phyloP scores from a whole-genome alignment of 2,888 invertebrate species.

The Prosapia bicincta region DNA sequence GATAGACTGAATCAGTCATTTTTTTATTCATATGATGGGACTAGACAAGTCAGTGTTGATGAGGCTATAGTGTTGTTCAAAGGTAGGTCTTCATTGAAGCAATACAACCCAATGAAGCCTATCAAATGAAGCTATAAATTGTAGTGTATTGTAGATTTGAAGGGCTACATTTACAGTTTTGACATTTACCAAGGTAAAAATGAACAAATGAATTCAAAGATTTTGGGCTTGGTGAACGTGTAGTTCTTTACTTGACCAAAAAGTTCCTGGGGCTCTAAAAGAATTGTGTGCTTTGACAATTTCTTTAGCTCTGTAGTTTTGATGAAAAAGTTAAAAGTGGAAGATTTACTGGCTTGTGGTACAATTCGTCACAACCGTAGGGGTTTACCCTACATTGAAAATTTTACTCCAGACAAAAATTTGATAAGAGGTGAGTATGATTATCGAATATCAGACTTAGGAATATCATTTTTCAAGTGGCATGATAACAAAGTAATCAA shows the following conservation, averaged over 20 bases:
- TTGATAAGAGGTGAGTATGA: background rate
- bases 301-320: background rate
- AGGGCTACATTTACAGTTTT: background rate
- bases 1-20: background rate
- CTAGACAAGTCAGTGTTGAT: background rate
- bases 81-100: background rate
- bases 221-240: background rate
- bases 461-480: background rate
- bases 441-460: no score
- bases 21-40: background rate
- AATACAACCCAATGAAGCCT: background rate
- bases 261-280: background rate
- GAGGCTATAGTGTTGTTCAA: background rate
- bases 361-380: background rate
- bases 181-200: background rate
- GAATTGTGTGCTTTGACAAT: background rate
- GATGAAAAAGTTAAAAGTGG: background rate
- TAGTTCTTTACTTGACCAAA: background rate
- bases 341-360: background rate
- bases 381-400: background rate
- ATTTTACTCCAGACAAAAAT: background rate
- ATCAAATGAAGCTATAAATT: no score
- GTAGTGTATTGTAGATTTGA: background rate
- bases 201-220: background rate
- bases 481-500: background rate